Evolutionary conservation across 2,888 invertebrate species (phyloP), one percentile per base, ranked within the genome.

Genomic region (Coelinius sp.): DNA sequence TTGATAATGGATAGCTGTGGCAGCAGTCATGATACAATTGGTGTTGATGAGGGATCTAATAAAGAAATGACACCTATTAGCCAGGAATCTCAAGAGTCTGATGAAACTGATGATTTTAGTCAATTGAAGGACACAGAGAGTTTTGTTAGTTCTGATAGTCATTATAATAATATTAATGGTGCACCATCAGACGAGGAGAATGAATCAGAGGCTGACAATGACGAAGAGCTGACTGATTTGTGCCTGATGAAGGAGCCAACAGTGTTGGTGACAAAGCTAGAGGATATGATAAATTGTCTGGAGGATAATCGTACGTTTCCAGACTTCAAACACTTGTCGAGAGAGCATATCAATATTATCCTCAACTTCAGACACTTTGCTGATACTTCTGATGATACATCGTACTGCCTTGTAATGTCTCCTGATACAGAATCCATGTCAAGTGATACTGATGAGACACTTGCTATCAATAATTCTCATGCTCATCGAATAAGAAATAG

Each of bases 181-280:
- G 46, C 25, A 14, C 35, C 35, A 1, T 59, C 59, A 3, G 59
- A 59, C 31, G 59, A 59, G 8, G 49, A 69, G 25, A 68, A 68
- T 8, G 20, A 24, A 7, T 25, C 24, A 4, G 59, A 62, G 6
- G 10, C 14, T 31, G 63, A 14, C 1, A 62, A 68, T 1, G 14
- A 24, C 12, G 69, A 63, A 4, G 62, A 68, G 10, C 1, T 17
- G 6, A 22, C 59, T 20, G 20, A 59, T 38, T 24, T 73, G 8
- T 68, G 70, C 0, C 52, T 70, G 3, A 49, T 68, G 70, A 71
- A 72, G 24, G 59, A 73, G 62, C 73, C 73, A 0, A 73, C 73
- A 65, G 76, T 76, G 1, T 67, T 76, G 4, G 44, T 76, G n/a
- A 75, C 71, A n/a, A 71, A 71, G 49, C 49, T 76, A 4, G 75